Evolutionary conservation across 2,113 vertebrate species (phyloP), one percentile per base, ranked within the genome.

Genomic region (Cyprinus carpio): DNA sequence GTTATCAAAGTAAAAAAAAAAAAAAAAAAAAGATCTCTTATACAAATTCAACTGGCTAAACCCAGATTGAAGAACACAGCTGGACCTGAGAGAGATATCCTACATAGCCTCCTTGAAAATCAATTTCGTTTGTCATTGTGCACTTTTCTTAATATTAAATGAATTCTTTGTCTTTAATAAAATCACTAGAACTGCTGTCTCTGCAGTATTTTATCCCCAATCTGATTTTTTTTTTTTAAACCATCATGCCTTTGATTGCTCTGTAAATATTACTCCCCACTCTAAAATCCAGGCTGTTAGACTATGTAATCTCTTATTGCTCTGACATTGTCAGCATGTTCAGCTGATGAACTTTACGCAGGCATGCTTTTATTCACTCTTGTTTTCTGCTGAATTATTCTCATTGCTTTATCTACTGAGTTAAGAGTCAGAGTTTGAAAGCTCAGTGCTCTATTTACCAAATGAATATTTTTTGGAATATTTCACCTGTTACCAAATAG

Each of bases 271-370:
- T 77, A 54, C 16, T 46, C 46, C 78, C 78, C 37, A 62, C 31
- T 34, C 56, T 43, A 46, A 46, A 49, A 49, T 49, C 12, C 46
- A 49, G 46, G 46, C 46, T 49, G 46, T 43, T 43, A 43, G 40
- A 34, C 75, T 46, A 9, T 25, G 34, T 43, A 80, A 43, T 64
- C 5, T 62, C n/a, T 5, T 64, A 80, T 64, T 62, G 76, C 76
- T 64, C 11, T 80, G 78, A 64, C 37, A 80, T 25, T 43, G 58
- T 46, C 78, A 46, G 58, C 58, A 80, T 80, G 58, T 80, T 80
- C n/a, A 46, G n/a, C 2, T 65, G 58, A 20, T 80, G 56, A 62
- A 79, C 29, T 40, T 79, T 40, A 29, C 15, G 34, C 58, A 43
- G 20, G 1, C 13, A 18, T 37, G 64, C 37, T 64, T 80, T 60